Base-by-base conservation (phyloP, 2,113 vertebrate genomes). In the Thamnaconus septentrionalis region DNA sequence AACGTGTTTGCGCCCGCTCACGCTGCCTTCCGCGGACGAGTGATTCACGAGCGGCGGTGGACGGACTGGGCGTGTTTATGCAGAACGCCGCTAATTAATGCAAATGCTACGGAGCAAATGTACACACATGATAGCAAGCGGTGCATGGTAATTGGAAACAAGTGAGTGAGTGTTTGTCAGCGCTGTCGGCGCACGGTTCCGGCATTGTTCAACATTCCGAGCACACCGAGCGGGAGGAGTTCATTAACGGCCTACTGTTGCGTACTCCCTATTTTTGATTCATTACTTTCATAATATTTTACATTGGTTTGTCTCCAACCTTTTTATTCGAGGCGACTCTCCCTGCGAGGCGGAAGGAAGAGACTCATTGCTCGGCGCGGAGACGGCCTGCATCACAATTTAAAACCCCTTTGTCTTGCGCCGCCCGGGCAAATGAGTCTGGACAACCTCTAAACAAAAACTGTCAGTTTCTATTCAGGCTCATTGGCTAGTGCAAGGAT, bases 361-460 rank as follows among this genome's bases (percentile, higher is more conserved):
- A 78, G 85, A 87, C 83, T 87, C 78, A 87, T 88, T 80, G 85
- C 81, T 70, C 18, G 70, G 68, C 57, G 58, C 51, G 70, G 69
- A 85, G 78, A 76, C 79, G 61, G 79, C 65, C 79, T 84, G 75
- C 80, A 81, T 88, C 81, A 84, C 78, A 90, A 84, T 87, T 84
- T 86, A 86, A 84, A 86, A 88, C 79, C 76, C 77, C 71, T 87
- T 89, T 89, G 78, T 91, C 81, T 81, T 61, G 68, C 55, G 59
- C 43, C 54, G 67, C 60, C 69, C 76, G 79, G 77, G 80, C 82
- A 91, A 91, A 91, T 89, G 85, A 89, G 85, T 87, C 67, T 89
- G 83, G 87, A 88, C 83, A 87, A 85, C 84, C 89, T 87, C 89
- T 89, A 88, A 91, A 91, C 85, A 91, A 91, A 91, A 86, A 74